These are phyloP conservation scores for Mystacornis crossleyi DNA, from an alignment of 2,113 vertebrate species.

Conservation along the genomic window DNA sequence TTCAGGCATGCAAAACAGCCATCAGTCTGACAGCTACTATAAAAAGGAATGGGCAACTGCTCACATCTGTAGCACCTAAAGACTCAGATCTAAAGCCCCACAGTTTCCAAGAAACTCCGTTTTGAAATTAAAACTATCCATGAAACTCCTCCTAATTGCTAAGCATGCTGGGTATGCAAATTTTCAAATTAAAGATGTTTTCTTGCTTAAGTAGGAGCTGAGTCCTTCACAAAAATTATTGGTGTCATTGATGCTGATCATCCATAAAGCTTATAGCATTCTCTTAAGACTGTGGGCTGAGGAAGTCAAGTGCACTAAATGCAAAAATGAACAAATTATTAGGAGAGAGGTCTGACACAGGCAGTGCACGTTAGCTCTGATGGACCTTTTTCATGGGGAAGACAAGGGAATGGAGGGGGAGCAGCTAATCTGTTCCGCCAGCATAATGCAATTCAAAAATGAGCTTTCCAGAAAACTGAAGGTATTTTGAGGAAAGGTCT, in stretches of 20 bases:
- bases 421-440: background rate
- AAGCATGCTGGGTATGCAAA: background rate
- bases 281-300: background rate
- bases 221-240: background rate
- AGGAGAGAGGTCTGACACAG: background rate
- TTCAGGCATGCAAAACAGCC: background rate
- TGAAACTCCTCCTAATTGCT: background rate
- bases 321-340: background rate
- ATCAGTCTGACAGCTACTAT: background rate
- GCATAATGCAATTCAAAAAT: background rate
- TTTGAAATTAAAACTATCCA: background rate
- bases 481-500: background rate
- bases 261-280: background rate
- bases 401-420: background rate
- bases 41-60: background rate
- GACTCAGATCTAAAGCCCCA: background rate
- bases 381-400: background rate
- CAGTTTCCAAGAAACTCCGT: background rate
- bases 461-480: background rate
- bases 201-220: background rate
- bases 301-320: background rate
- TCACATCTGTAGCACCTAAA: background rate
- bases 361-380: accelerated
- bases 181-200: background rate
- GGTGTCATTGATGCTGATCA: background rate